phyloP scores from a whole-genome alignment of 2,797 vertebrate species.

The Tragopan temminckii region DNA sequence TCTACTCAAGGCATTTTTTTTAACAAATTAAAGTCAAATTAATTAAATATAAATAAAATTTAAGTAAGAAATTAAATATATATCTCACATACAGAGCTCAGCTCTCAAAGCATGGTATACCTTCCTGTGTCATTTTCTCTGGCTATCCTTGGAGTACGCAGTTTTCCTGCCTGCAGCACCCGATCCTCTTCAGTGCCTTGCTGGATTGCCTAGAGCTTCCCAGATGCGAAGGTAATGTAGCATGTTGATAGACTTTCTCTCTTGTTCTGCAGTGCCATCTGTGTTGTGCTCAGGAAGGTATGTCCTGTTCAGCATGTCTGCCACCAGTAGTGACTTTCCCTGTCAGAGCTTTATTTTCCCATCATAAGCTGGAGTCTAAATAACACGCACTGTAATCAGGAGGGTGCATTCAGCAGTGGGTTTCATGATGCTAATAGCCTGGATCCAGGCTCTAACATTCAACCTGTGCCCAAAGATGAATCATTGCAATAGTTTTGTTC shows the following conservation, averaged over 20 bases:
- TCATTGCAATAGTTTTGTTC: neutral
- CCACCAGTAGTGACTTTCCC: neutral
- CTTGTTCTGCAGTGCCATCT: neutral
- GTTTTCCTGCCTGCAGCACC: neutral
- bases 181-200: neutral
- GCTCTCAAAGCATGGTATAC: neutral
- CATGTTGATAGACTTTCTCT: neutral
- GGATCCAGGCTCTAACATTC: neutral
- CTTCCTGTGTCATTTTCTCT: neutral
- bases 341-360: neutral
- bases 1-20: neutral
- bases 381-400: fast-evolving
- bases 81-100: neutral
- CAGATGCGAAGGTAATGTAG: neutral
- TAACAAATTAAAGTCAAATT: neutral
- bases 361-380: neutral
- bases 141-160: fast-evolving
- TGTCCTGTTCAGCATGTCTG: neutral
- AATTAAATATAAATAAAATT: neutral
- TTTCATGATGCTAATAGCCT: neutral
- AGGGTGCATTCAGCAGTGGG: neutral
- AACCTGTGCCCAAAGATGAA: neutral
- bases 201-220: neutral
- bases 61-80: neutral
- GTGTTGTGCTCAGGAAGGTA: neutral